Conservation (phyloP, 2,797 vertebrate species). For the Sebastes iracundus region DNA sequence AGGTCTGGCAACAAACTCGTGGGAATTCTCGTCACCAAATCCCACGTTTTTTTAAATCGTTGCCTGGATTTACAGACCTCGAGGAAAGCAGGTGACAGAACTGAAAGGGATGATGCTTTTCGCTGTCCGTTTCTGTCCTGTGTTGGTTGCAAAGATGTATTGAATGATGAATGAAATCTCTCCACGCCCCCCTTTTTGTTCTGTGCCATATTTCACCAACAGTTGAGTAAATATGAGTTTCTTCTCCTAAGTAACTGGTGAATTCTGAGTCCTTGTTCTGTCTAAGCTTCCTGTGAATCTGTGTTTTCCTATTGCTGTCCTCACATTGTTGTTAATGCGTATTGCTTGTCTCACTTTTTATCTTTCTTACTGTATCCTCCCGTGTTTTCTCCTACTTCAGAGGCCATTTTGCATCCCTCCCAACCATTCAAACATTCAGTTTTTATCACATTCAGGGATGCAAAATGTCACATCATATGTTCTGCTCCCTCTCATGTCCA, state of each 20-base stretch:
- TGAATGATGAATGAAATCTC: slow-evolving; percentile 27
- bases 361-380: slow-evolving; percentile 26
- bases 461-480: slow-evolving; percentile 18
- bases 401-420: slow-evolving; percentile 48
- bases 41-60: neutral
- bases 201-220: slow-evolving; percentile 74
- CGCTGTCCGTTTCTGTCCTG: slow-evolving; percentile 21
- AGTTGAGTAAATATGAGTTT: slow-evolving; percentile 65
- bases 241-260: slow-evolving; percentile 59
- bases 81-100: slow-evolving; percentile 26
- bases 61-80: slow-evolving; percentile 41
- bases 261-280: slow-evolving; percentile 65
- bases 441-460: slow-evolving; percentile 31
- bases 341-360: slow-evolving; percentile 54
- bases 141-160: slow-evolving; percentile 3
- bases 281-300: slow-evolving; percentile 71
- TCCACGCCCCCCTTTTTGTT: slow-evolving; percentile 54
- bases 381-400: slow-evolving; percentile 24
- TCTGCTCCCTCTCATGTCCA: neutral
- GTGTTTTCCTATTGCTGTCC: slow-evolving; percentile 72
- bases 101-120: slow-evolving; percentile 8
- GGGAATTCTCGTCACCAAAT: slow-evolving; percentile 17
- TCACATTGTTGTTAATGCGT: slow-evolving; percentile 57
- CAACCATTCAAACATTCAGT: neutral
- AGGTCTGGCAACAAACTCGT: slow-evolving; percentile 39